Percentiles rank a stretch among this genome's conserved stretches.
Conservation (phyloP, 1,140 invertebrate species). For the Cotesia typhae region DNA sequence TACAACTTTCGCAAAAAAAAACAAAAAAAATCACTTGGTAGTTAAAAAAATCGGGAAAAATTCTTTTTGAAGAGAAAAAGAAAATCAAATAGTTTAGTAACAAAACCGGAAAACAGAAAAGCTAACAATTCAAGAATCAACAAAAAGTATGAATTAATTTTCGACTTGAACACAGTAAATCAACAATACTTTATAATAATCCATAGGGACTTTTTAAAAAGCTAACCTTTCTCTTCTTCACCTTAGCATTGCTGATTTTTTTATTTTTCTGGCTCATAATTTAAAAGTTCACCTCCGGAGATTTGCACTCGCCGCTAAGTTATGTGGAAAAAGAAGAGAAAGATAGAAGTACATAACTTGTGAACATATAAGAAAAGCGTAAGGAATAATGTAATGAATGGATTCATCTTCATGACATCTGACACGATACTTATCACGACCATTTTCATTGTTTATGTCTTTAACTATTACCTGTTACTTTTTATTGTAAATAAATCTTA, state of each 20-base stretch:
- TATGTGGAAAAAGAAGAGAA: conserved; percentile 3
- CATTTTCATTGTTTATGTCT: not conserved
- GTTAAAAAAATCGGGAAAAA: not conserved
- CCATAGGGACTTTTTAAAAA: conserved; percentile 30
- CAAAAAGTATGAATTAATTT: conserved; percentile 59
- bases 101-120: no score
- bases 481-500: conserved; percentile 4
- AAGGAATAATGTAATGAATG: conserved; percentile 22
- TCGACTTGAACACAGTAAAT: conserved; percentile 57
- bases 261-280: conserved; percentile 18
- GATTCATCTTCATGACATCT: conserved; percentile 16
- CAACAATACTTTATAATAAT: conserved; percentile 42
- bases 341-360: conserved; percentile 2
- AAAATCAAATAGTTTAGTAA: no score
- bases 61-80: not conserved
- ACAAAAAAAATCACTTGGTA: not conserved
- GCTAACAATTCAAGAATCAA: not conserved
- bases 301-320: conserved; percentile 22
- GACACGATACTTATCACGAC: conserved; percentile 2
- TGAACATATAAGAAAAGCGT: conserved; percentile 13
- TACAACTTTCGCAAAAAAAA: conserved; percentile 20
- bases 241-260: not conserved
- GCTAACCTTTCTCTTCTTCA: conserved; percentile 10
- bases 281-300: conserved; percentile 17
- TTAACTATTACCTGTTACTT: not conserved